Evolutionary conservation across 2,113 vertebrate species (phyloP).

Genomic region (Neomonachus schauinslandi): DNA sequence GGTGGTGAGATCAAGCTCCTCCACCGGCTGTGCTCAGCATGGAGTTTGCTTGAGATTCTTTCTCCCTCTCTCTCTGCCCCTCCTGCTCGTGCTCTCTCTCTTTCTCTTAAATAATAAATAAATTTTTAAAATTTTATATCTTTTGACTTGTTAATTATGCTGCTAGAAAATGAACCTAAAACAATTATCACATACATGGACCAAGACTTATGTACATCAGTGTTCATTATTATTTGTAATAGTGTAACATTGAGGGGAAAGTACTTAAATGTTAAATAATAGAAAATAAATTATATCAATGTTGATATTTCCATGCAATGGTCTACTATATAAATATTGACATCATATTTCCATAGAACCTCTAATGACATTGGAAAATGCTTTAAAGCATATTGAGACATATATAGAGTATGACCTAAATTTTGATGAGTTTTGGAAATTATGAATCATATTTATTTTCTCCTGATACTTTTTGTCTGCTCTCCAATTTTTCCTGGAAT

Average conservation of each 20-base stretch:
- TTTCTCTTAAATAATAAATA: background rate
- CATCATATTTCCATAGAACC: background rate
- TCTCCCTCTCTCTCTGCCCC: background rate
- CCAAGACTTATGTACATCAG: background rate
- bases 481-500: background rate
- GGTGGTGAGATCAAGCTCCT: background rate
- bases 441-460: background rate
- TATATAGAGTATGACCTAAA: background rate
- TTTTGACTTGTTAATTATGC: background rate
- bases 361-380: background rate
- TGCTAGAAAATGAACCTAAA: background rate
- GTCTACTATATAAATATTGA: background rate
- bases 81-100: background rate
- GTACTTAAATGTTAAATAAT: background rate
- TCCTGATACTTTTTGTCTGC: background rate
- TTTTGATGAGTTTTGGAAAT: constrained; percentile 19
- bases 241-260: background rate
- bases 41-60: background rate
- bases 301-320: background rate
- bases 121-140: background rate
- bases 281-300: background rate
- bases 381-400: background rate
- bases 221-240: background rate
- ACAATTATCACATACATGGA: background rate
- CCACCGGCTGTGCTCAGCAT: background rate